Percentiles rank a stretch among this genome's conserved stretches.
phyloP scores from a whole-genome alignment of 2,797 vertebrate genomes.

The Limosa lapponica region DNA sequence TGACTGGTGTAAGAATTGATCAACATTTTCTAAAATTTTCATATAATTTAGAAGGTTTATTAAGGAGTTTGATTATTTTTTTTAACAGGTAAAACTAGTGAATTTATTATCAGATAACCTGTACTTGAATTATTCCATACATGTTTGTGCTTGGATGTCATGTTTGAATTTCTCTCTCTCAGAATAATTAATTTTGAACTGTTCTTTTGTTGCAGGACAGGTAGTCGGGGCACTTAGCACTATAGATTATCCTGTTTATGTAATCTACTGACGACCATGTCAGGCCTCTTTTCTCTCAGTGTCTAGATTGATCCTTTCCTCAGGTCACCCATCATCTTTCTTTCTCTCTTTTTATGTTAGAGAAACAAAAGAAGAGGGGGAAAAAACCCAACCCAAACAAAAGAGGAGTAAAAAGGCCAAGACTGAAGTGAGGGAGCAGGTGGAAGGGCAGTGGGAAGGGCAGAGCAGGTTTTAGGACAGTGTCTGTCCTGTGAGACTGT shows the following conservation, averaged over 20 bases:
- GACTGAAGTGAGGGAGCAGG: background rate
- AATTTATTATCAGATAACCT: background rate
- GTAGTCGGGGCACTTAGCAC: background rate
- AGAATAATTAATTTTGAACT: background rate
- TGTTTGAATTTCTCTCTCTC: background rate
- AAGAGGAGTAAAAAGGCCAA: background rate
- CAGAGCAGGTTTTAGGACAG: background rate
- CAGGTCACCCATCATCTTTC: conserved; percentile 3
- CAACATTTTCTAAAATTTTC: background rate
- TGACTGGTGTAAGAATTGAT: background rate
- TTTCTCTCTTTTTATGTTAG: background rate
- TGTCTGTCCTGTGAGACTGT: background rate
- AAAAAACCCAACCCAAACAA: background rate
- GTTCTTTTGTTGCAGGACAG: background rate
- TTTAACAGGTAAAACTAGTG: background rate
- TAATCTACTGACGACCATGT: background rate
- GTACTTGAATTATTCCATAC: background rate
- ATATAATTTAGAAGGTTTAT: background rate
- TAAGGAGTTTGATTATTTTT: background rate
- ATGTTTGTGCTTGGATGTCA: background rate
- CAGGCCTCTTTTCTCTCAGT: conserved; percentile 17
- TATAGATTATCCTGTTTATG: conserved; percentile 1
- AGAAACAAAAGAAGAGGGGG: background rate
- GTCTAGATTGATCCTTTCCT: conserved; percentile 26
- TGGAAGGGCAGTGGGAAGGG: background rate